Evolutionary conservation across 1,140 invertebrate species (phyloP).

Genomic region (Mycetomoellerius zeteki): DNA sequence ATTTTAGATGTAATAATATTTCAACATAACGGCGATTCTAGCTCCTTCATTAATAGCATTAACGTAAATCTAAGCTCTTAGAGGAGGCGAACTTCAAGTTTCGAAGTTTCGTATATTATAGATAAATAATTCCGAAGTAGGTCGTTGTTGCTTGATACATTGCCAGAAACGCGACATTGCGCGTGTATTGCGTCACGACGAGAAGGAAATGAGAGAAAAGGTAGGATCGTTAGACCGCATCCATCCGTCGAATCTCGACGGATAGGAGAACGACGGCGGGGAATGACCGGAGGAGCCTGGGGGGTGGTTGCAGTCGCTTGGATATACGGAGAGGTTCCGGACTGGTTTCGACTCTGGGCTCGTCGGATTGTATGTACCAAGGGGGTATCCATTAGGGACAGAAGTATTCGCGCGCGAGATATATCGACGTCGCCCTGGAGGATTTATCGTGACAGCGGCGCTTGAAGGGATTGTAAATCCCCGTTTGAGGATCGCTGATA

Average conservation of each 20-base stretch:
- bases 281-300: conserved; percentile 64
- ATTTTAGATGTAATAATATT: not conserved
- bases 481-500: conserved; percentile 88
- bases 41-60: not conserved
- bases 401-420: conserved; percentile 85
- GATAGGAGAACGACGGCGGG: conserved; percentile 55
- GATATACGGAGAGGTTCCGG: conserved; percentile 75
- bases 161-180: conserved; percentile 27
- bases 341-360: conserved; percentile 74
- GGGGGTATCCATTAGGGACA: conserved; percentile 86
- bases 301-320: conserved; percentile 70
- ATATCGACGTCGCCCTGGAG: conserved; percentile 84
- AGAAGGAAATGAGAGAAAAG: conserved; percentile 28
- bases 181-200: conserved; percentile 3
- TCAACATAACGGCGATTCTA: not conserved
- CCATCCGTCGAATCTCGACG: conserved; percentile 58
- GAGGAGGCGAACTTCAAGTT: not conserved
- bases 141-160: not conserved
- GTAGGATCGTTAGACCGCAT: conserved; percentile 51
- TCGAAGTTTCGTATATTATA: not conserved
- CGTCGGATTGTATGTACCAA: conserved; percentile 76
- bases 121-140: not conserved
- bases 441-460: conserved; percentile 86
- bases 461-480: conserved; percentile 88
- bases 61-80: not conserved